These are phyloP conservation scores for Cecidostiba fungosa DNA, from an alignment of 2,888 invertebrate species.

Conservation along the genomic window DNA sequence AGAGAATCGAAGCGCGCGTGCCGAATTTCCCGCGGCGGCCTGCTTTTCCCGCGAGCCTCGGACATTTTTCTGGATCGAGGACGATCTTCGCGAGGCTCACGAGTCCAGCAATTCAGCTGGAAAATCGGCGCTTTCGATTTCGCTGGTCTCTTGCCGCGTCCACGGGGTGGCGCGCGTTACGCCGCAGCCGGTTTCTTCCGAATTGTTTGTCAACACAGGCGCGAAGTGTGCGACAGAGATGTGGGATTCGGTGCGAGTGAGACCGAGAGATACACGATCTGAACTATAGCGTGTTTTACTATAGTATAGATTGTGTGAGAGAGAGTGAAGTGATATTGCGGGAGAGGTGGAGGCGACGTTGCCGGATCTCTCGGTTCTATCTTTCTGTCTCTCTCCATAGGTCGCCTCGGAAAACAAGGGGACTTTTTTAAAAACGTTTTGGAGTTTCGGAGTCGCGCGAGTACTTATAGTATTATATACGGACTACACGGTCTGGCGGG, in stretches of 20 bases:
- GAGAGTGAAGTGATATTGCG: background rate
- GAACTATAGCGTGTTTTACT: background rate
- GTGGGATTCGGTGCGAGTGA: background rate
- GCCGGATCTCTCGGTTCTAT: background rate
- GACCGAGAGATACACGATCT: background rate
- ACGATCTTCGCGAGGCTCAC: background rate
- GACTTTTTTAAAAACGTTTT: background rate
- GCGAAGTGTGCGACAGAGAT: constrained; percentile 39
- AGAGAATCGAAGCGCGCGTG: background rate
- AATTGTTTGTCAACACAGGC: constrained; percentile 65
- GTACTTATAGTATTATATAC: background rate
- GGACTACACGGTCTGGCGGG: background rate
- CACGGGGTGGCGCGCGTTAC: constrained; percentile 58
- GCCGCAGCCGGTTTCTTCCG: constrained; percentile 58
- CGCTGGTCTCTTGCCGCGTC: constrained; percentile 36
- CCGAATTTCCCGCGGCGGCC: background rate
- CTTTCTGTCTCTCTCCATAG: background rate
- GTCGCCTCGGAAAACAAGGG: constrained; percentile 1
- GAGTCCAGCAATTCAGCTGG: background rate
- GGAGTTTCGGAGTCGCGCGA: background rate
- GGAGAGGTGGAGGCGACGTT: background rate
- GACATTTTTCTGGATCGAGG: background rate
- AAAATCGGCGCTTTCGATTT: constrained; percentile 33
- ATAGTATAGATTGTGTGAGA: background rate
- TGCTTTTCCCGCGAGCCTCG: constrained; percentile 20